Evolutionary conservation across 2,797 vertebrate genomes (phyloP).

Genomic region (Leucoraja ocellata): DNA sequence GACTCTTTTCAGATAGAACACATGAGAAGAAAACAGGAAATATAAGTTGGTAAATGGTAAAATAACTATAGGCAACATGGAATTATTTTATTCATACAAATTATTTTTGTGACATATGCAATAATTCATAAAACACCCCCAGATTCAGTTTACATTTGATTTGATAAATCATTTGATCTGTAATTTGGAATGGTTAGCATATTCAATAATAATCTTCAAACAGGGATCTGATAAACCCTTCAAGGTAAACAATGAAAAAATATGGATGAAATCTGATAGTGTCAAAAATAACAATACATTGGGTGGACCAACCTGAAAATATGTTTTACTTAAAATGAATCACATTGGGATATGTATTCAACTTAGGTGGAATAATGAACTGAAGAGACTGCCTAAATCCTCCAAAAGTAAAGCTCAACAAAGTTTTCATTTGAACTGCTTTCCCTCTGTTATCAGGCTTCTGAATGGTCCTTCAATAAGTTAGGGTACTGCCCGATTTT

Average conservation of each 20-base stretch:
- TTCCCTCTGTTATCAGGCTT: no score
- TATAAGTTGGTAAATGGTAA: neutral
- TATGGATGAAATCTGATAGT: neutral
- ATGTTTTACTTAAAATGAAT: neutral
- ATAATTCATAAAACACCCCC: no score
- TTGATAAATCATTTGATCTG: no score
- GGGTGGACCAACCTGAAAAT: neutral
- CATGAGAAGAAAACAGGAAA: neutral
- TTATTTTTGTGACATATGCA: no score
- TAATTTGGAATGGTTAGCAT: neutral
- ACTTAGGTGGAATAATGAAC: no score
- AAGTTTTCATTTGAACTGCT: neutral
- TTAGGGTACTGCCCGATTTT: no score
- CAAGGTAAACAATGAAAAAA: neutral
- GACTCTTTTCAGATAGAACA: neutral
- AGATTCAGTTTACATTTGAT: no score
- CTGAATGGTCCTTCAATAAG: no score
- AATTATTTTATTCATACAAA: neutral
- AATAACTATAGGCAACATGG: neutral
- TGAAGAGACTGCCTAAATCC: neutral
- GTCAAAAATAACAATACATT: neutral
- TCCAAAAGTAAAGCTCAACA: neutral
- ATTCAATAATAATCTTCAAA: neutral
- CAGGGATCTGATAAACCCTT: neutral
- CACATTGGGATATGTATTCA: neutral